Base-by-base conservation (phyloP, 2,113 vertebrate genomes). In the Coryphaenoides rupestris region DNA sequence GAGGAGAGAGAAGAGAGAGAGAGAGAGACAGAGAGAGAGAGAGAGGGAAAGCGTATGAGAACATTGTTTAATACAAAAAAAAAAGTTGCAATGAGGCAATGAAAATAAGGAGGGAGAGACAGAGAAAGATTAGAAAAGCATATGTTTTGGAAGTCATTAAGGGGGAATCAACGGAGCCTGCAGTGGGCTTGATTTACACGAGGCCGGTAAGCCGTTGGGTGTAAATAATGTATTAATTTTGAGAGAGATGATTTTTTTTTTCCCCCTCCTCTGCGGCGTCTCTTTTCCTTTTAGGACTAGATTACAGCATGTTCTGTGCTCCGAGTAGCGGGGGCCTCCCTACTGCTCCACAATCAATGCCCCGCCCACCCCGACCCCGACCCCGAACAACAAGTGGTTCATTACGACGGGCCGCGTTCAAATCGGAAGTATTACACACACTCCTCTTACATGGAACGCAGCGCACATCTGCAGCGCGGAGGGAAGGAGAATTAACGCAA, bases 331-430 rank as follows among this genome's bases (percentile, higher is more conserved):
- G 21, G 47, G 76, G 86, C 87, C 87, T 89, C n/a, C n/a, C n/a
- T n/a, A n/a, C n/a, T 89, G 87, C 77, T 74, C 72, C 70, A 84
- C 76, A 88, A 86, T 87, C 87, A 82, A 89, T 83, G 84, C 58
- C 67, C 69, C 58, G 69, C 74, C 80, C 28, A 4, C 28, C 28
- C 28, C 28, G 5, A 1, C 28, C 28, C 28, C n/a, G n/a, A n/a
- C n/a, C n/a, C n/a, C n/a, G n/a, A n/a, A n/a, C n/a, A 88, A 89
- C 88, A 89, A 89, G 87, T 88, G 86, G 84, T 88, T 87, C 79
- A 90, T 87, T 89, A 88, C 85, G 83, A 80, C 75, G 85, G n/a
- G 80, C 76, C 78, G 81, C 82, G 77, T 86, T 83, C 88, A 86
- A 87, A 84, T 82, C 79, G 68, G 33, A 85, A 66, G 74, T 80